Conservation (phyloP, 1,140 invertebrate genomes). For the Episyrphus balteatus region DNA sequence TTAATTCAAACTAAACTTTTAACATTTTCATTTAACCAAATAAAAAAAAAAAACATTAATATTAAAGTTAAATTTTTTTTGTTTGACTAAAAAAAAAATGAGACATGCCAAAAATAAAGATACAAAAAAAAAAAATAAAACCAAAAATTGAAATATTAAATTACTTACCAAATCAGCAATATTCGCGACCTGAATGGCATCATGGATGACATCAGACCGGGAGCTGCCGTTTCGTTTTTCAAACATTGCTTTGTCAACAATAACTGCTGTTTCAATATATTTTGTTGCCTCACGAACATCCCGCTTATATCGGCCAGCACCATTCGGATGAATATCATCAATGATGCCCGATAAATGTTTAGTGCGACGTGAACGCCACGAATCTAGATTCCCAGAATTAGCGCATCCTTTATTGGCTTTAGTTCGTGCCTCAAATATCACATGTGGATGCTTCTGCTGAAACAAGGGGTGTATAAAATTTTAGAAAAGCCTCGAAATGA, state of each 20-base stretch:
- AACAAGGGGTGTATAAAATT: slow-evolving; percentile 38
- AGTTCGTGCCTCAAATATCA: slow-evolving; percentile 84
- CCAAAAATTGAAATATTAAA: background rate
- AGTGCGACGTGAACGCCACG: slow-evolving; percentile 51
- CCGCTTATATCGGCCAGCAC: slow-evolving; percentile 45
- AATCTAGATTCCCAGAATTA: slow-evolving; percentile 63
- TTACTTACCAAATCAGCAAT: slow-evolving; percentile 85
- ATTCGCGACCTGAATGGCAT: slow-evolving; percentile 92
- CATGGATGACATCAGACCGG: slow-evolving; percentile 78
- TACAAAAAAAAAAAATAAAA: too few species aligned
- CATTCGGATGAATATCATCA: slow-evolving; percentile 38
- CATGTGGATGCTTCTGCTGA: slow-evolving; percentile 91
- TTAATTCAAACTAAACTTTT: too few species aligned
- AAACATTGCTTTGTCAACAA: slow-evolving; percentile 91
- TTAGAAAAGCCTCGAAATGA: background rate
- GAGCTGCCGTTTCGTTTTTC: slow-evolving; percentile 83
- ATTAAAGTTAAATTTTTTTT: too few species aligned
- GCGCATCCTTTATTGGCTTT: slow-evolving; percentile 81
- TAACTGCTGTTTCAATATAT: slow-evolving; percentile 83
- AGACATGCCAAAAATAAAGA: too few species aligned
- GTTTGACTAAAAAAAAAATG: too few species aligned
- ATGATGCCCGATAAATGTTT: slow-evolving; percentile 47
- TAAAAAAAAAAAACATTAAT: too few species aligned
- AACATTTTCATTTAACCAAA: too few species aligned
- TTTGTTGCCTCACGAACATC: slow-evolving; percentile 81